Evolutionary conservation across 2,797 vertebrate genomes (phyloP).

Genomic region (Podarcis siculus): DNA sequence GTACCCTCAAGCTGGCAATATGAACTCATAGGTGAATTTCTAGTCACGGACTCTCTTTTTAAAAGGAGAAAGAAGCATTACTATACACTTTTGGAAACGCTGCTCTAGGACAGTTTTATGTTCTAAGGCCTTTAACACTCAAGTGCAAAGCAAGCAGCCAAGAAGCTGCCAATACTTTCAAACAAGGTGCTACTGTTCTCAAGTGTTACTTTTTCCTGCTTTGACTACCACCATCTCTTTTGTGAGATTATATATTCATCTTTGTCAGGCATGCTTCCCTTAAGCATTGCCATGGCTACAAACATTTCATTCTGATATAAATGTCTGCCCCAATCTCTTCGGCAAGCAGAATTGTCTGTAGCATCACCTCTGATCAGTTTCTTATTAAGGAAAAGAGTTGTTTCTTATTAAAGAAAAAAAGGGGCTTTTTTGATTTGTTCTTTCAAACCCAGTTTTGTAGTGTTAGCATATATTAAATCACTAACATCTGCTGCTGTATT

Average conservation of each 20-base stretch:
- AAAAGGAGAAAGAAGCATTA: not conserved
- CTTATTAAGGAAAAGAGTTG: not conserved
- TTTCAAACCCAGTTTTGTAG: no score
- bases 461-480: not conserved
- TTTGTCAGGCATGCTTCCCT: conserved; percentile 1
- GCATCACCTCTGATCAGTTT: not conserved
- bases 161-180: not conserved
- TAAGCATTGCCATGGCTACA: not conserved
- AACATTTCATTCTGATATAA: not conserved
- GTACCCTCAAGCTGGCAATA: not conserved
- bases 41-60: not conserved
- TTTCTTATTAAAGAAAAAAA: no score
- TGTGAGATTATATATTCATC: not conserved
- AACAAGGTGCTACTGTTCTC: not conserved
- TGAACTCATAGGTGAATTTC: not conserved
- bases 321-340: fast-evolving
- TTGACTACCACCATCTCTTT: not conserved
- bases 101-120: not conserved
- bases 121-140: not conserved
- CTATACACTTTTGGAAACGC: not conserved
- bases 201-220: not conserved
- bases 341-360: not conserved
- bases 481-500: not conserved
- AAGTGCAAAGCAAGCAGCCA: not conserved
- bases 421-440: no score